Conservation (phyloP, 1,140 invertebrate species). For the Trachymyrmex cornetzi region DNA sequence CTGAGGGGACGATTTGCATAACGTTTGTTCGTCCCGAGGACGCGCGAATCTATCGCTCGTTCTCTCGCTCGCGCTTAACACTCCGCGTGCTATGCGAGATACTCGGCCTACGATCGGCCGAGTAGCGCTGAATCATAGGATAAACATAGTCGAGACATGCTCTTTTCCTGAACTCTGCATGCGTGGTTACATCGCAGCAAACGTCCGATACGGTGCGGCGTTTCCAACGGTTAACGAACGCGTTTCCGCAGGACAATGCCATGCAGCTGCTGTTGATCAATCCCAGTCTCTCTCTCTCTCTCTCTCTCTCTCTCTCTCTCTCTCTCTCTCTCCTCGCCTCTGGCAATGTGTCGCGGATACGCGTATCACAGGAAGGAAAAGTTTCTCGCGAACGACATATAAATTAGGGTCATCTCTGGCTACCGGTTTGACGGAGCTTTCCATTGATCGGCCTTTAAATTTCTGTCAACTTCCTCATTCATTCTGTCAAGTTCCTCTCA, state of each 20-base stretch:
- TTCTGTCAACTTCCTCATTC: slow-evolving; percentile 16
- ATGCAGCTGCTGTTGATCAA: neutral
- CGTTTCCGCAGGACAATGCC: slow-evolving; percentile 37
- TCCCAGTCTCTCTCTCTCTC: slow-evolving; percentile 6
- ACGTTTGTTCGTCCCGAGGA: slow-evolving; percentile 46
- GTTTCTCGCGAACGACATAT: slow-evolving; percentile 37
- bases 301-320: neutral
- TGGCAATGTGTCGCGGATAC: slow-evolving; percentile 13
- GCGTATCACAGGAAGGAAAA: slow-evolving; percentile 56
- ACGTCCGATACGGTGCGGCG: neutral
- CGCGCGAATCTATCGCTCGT: slow-evolving; percentile 35
- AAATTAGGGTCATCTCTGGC: slow-evolving; percentile 54
- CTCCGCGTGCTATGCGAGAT: neutral
- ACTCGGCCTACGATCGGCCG: slow-evolving; percentile 31
- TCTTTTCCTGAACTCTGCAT: slow-evolving; percentile 59
- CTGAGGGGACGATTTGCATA: neutral
- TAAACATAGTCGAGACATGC: slow-evolving; percentile 53
- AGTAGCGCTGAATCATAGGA: slow-evolving; percentile 56
- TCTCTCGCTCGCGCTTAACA: slow-evolving; percentile 15
- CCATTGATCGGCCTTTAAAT: slow-evolving; percentile 31
- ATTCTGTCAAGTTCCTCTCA: neutral
- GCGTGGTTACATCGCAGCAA: neutral
- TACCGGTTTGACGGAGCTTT: slow-evolving; percentile 47
- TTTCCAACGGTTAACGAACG: slow-evolving; percentile 29
- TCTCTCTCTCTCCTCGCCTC: neutral